Conservation (phyloP, 2,888 invertebrate genomes). For the Rotaria macrura region DNA sequence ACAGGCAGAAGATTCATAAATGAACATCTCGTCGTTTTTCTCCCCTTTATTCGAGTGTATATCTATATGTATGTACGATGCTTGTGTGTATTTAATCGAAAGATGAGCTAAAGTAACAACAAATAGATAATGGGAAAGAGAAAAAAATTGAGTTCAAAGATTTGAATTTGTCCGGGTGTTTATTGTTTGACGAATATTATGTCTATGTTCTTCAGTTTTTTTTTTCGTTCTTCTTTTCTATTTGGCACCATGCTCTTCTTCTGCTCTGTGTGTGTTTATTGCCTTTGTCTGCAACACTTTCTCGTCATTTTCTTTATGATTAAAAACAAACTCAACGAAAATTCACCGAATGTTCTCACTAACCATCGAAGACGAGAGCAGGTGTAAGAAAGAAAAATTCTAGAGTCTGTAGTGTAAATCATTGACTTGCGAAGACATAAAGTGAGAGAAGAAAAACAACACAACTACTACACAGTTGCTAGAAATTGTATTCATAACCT, state of each 20-base stretch:
- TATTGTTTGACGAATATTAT: neutral
- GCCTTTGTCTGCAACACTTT: neutral
- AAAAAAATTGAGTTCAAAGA: neutral
- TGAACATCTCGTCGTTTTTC: neutral
- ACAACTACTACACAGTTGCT: neutral
- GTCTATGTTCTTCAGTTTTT: neutral
- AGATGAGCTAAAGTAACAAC: neutral
- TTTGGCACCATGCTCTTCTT: neutral
- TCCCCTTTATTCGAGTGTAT: neutral
- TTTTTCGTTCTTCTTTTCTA: neutral
- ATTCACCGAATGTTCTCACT: neutral
- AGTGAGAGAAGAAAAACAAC: neutral
- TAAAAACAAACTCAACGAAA: constrained; percentile 9
- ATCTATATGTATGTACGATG: constrained; percentile 11
- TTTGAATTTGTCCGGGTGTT: neutral
- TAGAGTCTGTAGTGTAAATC: neutral
- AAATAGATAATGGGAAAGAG: neutral
- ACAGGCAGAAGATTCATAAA: neutral
- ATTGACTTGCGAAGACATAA: neutral
- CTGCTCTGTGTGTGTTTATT: neutral
- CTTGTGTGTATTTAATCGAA: neutral
- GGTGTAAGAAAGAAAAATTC: neutral
- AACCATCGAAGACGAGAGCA: neutral
- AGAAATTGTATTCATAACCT: neutral
- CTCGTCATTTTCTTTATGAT: neutral